A percentile compares a stretch with the other conserved stretches of the same genome.
Conservation (phyloP, 2,113 vertebrate genomes). For the Muscicapa adusta region DNA sequence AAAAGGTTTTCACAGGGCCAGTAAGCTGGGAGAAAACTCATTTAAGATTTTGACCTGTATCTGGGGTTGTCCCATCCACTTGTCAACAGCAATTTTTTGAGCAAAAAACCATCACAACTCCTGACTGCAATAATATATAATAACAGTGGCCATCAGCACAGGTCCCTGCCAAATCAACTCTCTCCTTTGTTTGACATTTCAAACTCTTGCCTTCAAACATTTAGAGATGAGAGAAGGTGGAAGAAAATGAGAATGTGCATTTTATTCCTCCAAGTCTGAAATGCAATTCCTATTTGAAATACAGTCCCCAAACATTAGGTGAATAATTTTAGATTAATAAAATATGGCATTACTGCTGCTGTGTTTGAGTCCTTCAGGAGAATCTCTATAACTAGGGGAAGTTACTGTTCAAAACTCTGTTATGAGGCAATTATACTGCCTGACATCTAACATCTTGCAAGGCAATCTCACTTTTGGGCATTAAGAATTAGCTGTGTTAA, state of each 20-base stretch:
- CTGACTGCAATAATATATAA: fast-evolving
- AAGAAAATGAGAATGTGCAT: not conserved
- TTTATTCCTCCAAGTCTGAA: not conserved
- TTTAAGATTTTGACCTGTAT: not conserved
- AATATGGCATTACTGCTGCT: not conserved
- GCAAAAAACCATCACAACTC: not conserved
- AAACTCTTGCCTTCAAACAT: not conserved
- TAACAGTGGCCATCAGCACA: not conserved
- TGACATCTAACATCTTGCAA: not conserved
- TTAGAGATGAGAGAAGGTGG: not conserved
- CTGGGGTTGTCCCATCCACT: not conserved
- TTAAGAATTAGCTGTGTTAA: not conserved
- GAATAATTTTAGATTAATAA: not conserved
- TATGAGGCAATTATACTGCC: not conserved
- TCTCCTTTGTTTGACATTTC: not conserved
- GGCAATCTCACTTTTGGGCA: not conserved
- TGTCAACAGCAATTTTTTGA: not conserved
- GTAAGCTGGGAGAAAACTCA: not conserved
- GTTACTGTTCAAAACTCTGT: not conserved
- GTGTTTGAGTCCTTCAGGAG: not conserved
- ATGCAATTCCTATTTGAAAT: not conserved
- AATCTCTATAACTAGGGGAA: not conserved
- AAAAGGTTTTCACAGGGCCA: not conserved
- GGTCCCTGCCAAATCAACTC: too few relatives aligned
- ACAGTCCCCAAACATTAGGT: not conserved